Conservation (phyloP, 2,888 invertebrate species). For the Poecilus cupreus region DNA sequence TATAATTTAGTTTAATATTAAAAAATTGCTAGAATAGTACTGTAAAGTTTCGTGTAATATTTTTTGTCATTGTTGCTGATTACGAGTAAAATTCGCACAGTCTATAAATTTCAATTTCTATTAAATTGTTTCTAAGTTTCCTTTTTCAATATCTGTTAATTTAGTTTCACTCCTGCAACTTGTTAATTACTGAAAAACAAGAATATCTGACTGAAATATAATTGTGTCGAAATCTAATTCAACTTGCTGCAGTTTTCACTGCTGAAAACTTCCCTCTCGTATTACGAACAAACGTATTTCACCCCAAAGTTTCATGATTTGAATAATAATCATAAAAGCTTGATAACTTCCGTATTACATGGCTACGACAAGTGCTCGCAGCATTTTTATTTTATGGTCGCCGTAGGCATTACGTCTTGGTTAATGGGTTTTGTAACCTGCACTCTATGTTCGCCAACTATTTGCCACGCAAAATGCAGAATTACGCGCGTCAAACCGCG, state of each 20-base stretch:
- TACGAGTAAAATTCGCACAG: too few relatives aligned
- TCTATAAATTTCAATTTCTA: too few relatives aligned
- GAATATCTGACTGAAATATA: neutral
- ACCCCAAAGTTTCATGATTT: constrained; percentile 20
- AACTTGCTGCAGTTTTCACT: neutral
- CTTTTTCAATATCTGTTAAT: neutral
- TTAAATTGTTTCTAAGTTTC: too few relatives aligned
- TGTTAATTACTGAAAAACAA: neutral
- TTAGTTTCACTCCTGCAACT: neutral
- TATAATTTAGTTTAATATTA: too few relatives aligned
- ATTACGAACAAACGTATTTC: neutral
- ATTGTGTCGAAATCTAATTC: neutral
- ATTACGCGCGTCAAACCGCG: neutral
- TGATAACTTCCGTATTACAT: constrained; percentile 4
- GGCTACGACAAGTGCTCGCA: neutral
- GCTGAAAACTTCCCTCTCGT: too few relatives aligned
- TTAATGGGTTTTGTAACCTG: neutral
- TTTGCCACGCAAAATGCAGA: neutral
- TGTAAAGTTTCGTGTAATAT: too few relatives aligned
- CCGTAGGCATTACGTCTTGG: neutral
- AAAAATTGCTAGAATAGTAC: too few relatives aligned
- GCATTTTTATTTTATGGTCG: constrained; percentile 6
- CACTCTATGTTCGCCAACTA: neutral
- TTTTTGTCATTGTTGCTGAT: too few relatives aligned
- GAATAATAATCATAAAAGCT: constrained; percentile 34